Evolutionary conservation across 2,113 vertebrate species (phyloP), one percentile per base, ranked within the genome.

Genomic region (Callithrix jacchus): DNA sequence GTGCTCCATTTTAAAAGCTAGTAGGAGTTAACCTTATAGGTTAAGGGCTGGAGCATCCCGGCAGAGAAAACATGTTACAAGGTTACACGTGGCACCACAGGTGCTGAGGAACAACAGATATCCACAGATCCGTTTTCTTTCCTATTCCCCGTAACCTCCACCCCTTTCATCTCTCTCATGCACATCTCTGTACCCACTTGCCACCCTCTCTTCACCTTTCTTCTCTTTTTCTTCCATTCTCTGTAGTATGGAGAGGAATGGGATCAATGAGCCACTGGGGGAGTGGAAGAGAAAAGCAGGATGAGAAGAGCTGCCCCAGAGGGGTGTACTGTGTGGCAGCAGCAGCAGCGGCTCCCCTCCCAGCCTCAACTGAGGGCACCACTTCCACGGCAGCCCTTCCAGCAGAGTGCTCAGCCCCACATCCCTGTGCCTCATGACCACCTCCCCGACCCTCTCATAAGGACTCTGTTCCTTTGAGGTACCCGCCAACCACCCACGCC

Each of bases 1-100:
- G 5, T 58, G 32, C 37, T 95, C 47, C 35, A 17, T 87, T 91
- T 45, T 73, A 79, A 94, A 93, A 37, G 18, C 3, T 80, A 54
- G 23, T 12, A 76, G 77, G 45, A 47, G 37, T 90, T 27, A 42
- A 58, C 47, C 1, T 94, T 90, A 37, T 40, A 66, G 14, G 49
- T 52, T 40, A 94, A 91, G 37, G 14, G 42, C 70, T 27, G 61
- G 73, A 64, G 35, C 11, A 13, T 77, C 35, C 32, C 42, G 54
- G 49, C 80, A 49, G 56, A 93, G 32, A 88, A 40, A 74, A 56
- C 6, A 52, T 17, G 5, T 10, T 79, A 40, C n/a, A 58, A 76
- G n/a, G 40, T 25, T 66, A 71, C 30, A 49, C 35, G 27, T 4
- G 32, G 64, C 10, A 30, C 3, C 2, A 18, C n/a, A 9, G 70